phyloP scores from a whole-genome alignment of 1,140 invertebrate genomes.

The Halotydeus destructor region DNA sequence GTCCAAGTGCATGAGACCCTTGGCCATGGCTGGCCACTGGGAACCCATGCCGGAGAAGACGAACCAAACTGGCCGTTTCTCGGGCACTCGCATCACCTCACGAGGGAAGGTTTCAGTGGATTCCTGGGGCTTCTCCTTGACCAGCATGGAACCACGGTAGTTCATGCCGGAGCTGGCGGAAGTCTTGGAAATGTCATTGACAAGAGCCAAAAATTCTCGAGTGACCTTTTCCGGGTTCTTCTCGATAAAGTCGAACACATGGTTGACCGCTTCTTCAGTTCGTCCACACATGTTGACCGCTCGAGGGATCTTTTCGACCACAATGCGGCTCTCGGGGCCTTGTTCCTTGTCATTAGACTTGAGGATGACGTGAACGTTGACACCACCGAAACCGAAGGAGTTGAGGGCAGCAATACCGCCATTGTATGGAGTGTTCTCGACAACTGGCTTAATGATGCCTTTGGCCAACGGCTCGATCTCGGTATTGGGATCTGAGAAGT shows the following conservation, averaged over 20 bases:
- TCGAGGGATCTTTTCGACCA: constrained; percentile 1
- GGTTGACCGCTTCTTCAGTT: constrained; percentile 22
- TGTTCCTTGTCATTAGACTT: constrained; percentile 28
- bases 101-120: not conserved
- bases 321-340: constrained; percentile 10
- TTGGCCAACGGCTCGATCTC: constrained; percentile 34
- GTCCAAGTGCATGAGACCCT: constrained; percentile 53
- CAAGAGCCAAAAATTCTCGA: constrained; percentile 17
- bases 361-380: constrained; percentile 76
- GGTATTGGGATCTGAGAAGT: constrained; percentile 31
- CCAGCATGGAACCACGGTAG: constrained; percentile 7
- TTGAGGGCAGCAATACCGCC: constrained; percentile 75
- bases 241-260: constrained; percentile 23
- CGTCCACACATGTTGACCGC: constrained; percentile 11
- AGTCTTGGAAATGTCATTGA: constrained; percentile 7
- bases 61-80: constrained; percentile 57
- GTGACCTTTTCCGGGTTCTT: constrained; percentile 19
- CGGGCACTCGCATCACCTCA: not conserved
- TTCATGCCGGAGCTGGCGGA: constrained; percentile 9
- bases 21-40: constrained; percentile 85
- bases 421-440: constrained; percentile 30
- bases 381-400: constrained; percentile 92
- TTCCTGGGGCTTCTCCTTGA: constrained; percentile 2
- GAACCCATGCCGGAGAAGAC: constrained; percentile 89
- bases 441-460: constrained; percentile 49